Percentiles rank a stretch among this genome's conserved stretches.
Evolutionary conservation across 2,888 invertebrate species (phyloP).

Genomic region (Eustalomyia histrio): DNA sequence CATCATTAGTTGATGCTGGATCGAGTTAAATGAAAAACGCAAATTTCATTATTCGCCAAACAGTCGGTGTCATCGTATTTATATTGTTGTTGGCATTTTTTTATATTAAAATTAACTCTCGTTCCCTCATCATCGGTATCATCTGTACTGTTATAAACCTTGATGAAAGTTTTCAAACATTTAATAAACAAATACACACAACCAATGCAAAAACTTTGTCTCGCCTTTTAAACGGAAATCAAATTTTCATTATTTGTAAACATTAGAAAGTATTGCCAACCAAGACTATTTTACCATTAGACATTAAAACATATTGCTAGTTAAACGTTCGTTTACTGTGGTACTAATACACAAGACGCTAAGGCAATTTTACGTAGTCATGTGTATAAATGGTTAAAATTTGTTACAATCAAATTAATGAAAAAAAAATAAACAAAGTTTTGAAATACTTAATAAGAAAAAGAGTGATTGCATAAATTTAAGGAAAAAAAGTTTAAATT

Average conservation of each 20-base stretch:
- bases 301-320: constrained; percentile 32
- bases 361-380: constrained; percentile 30
- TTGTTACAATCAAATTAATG: constrained; percentile 38
- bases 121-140: constrained; percentile 8
- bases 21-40: constrained; percentile 66
- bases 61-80: constrained; percentile 66
- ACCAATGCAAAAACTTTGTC: constrained; percentile 50
- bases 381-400: constrained; percentile 34
- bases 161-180: constrained; percentile 45
- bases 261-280: constrained; percentile 67
- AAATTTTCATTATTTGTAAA: constrained; percentile 70
- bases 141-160: constrained; percentile 42
- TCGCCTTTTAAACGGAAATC: constrained; percentile 67
- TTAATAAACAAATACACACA: constrained; percentile 29
- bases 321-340: constrained; percentile 32
- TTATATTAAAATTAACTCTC: constrained; percentile 64
- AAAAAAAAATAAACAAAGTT: constrained; percentile 21
- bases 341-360: constrained; percentile 40
- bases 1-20: constrained; percentile 66
- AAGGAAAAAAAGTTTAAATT: background rate
- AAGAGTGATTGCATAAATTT: background rate
- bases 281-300: constrained; percentile 23
- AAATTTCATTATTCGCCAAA: constrained; percentile 66
- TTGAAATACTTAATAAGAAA: constrained; percentile 19
- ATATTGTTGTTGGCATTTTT: constrained; percentile 60